Evolutionary conservation across 2,113 vertebrate genomes (phyloP), one percentile per base, ranked within the genome.

Genomic region (Gallinago paraguaiae): DNA sequence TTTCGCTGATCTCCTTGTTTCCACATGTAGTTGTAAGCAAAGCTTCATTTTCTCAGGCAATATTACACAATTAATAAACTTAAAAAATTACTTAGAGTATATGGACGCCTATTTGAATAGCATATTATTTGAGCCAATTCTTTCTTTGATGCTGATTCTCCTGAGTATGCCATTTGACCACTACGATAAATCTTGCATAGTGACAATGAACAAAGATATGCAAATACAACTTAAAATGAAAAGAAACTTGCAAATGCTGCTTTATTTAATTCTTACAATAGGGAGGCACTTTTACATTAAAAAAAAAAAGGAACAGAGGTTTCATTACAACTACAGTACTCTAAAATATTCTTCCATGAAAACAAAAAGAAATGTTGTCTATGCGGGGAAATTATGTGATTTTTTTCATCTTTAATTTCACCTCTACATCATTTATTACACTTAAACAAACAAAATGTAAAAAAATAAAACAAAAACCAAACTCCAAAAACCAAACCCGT

Each of bases 261-360:
- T 95, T 97, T 91, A 89, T 95, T 96, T 60, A 46, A 54, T 94
- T 86, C 82, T 85, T 95, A 92, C 67, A 93, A 93, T 9, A 93
- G 45, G 72, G 80, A 96, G 92, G 95, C 94, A 96, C 95, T 82
- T 81, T 90, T 59, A 97, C 61, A 90, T 94, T 61, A 18, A 48
- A 63, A 95, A 92, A 85, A 88, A 95, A 48, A 61, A 28, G 51
- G 54, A 90, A 72, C 9, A 94, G 68, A 74, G 57, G 72, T 95
- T 91, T 85, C 67, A 68, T 76, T 94, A 13, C 37, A 95, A 85
- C n/a, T 51, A 72, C 23, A 90, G 15, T 57, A 27, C 6, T 35
- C 82, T 91, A 76, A 86, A 95, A 59, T 88, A 91, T 65, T 88
- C 30, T 72, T 96, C 35, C 18, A 69, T 59, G 41, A 56, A 76